Percentiles rank a stretch among this genome's conserved stretches.
Evolutionary conservation across 2,888 invertebrate genomes (phyloP).

Genomic region (Drosophila setosimentum): DNA sequence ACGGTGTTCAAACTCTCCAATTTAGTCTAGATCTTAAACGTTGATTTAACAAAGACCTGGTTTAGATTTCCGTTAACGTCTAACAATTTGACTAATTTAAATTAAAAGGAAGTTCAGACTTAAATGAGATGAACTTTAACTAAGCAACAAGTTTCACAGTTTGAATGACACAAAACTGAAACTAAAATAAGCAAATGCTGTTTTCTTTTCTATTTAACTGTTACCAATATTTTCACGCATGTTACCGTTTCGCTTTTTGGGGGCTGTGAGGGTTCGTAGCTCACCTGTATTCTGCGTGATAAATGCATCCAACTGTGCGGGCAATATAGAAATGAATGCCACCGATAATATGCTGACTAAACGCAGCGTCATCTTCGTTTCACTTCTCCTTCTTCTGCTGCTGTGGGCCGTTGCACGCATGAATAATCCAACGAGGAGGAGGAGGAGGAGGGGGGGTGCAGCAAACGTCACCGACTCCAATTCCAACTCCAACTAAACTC

Average conservation of each 20-base stretch:
- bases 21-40: not conserved
- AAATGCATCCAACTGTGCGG: conserved; percentile 82
- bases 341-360: conserved; percentile 70
- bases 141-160: not conserved
- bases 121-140: not conserved
- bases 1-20: not conserved
- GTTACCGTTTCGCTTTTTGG: conserved; percentile 17
- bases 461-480: conserved; percentile 1
- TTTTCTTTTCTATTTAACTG: conserved; percentile 7
- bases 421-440: conserved; percentile 66
- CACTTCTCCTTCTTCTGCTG: conserved; percentile 10
- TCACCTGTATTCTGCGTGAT: conserved; percentile 81
- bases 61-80: not conserved
- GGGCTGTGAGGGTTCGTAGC: conserved; percentile 20
- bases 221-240: conserved; percentile 30
- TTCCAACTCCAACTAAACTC: conserved; percentile 1
- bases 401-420: conserved; percentile 60
- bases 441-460: not conserved
- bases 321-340: conserved; percentile 68
- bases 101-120: not conserved
- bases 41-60: not conserved
- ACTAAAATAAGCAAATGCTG: not conserved
- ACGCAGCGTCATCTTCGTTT: conserved; percentile 73
- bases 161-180: conserved; percentile 2
- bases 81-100: not conserved